Evolutionary conservation across 2,888 invertebrate genomes (phyloP).

Genomic region (Isotomurus palustris): DNA sequence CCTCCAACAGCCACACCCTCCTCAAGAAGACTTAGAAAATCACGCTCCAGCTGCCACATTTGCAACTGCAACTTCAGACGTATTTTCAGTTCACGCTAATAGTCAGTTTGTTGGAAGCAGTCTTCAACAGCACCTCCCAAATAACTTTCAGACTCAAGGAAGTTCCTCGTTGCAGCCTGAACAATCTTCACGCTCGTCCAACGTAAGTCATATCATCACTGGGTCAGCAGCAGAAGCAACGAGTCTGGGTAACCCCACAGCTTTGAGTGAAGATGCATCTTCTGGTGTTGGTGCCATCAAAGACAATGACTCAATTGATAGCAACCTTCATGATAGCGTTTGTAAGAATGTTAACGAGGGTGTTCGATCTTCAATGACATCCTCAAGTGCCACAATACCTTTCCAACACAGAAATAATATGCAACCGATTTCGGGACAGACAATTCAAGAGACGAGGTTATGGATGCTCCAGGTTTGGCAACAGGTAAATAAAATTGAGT

Average conservation of each 20-base stretch:
- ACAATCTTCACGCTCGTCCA: background rate
- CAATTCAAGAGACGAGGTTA: slow-evolving; percentile 18
- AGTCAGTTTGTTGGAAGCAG: background rate
- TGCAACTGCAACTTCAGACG: background rate
- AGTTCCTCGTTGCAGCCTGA: background rate
- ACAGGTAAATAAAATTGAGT: slow-evolving; percentile 28
- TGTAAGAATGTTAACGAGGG: no score
- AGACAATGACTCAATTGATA: no score
- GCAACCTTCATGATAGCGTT: no score
- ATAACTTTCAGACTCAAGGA: background rate
- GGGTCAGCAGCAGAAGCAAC: no score
- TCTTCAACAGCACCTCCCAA: background rate
- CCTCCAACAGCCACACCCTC: background rate
- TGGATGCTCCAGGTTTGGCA: slow-evolving; percentile 45
- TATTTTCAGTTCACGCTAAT: background rate
- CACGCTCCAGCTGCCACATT: slow-evolving; percentile 16
- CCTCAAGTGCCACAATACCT: slow-evolving; percentile 24
- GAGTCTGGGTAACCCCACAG: no score
- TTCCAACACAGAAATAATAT: slow-evolving; percentile 35
- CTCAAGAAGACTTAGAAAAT: slow-evolving; percentile 28
- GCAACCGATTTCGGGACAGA: slow-evolving; percentile 23
- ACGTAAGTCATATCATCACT: no score
- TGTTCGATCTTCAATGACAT: slow-evolving; percentile 9
- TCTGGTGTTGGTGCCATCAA: no score
- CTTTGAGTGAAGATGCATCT: no score